A percentile compares a stretch with the other conserved stretches of the same genome.
phyloP scores from a whole-genome alignment of 2,888 invertebrate genomes.

The Acronicta alni region DNA sequence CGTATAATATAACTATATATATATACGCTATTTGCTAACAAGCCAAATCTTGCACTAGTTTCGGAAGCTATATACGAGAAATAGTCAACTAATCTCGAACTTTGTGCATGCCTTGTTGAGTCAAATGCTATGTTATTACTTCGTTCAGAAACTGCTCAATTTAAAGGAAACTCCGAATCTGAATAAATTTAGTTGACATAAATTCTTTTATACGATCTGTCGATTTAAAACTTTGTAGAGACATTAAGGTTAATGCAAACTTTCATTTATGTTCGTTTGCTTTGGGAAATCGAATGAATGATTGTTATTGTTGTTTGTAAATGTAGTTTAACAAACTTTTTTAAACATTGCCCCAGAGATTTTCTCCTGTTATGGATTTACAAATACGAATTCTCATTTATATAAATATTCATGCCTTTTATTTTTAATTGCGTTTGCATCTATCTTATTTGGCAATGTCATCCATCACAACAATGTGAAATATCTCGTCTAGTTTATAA shows the following conservation, averaged over 20 bases:
- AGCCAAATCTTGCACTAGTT: conserved; percentile 3
- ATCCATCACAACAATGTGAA: too few relatives aligned
- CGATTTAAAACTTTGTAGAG: conserved; percentile 6
- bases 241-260: conserved; percentile 22
- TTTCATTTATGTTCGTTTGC: conserved; percentile 18
- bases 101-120: conserved; percentile 19
- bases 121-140: conserved; percentile 10
- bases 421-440: too few relatives aligned
- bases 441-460: too few relatives aligned
- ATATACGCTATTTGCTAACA: conserved; percentile 1
- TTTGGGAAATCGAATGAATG: conserved; percentile 14
- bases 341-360: too few relatives aligned
- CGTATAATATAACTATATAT: background rate
- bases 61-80: background rate
- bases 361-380: too few relatives aligned
- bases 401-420: too few relatives aligned
- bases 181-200: conserved; percentile 12
- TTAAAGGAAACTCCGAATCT: conserved; percentile 7
- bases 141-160: conserved; percentile 25
- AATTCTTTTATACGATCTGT: conserved; percentile 26
- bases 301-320: conserved; percentile 26
- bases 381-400: too few relatives aligned
- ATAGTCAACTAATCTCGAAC: conserved; percentile 5
- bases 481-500: too few relatives aligned
- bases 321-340: too few relatives aligned